These are phyloP conservation scores for Venustoraphidia nigricollis DNA, from an alignment of 2,888 invertebrate species.

Conservation along the genomic window DNA sequence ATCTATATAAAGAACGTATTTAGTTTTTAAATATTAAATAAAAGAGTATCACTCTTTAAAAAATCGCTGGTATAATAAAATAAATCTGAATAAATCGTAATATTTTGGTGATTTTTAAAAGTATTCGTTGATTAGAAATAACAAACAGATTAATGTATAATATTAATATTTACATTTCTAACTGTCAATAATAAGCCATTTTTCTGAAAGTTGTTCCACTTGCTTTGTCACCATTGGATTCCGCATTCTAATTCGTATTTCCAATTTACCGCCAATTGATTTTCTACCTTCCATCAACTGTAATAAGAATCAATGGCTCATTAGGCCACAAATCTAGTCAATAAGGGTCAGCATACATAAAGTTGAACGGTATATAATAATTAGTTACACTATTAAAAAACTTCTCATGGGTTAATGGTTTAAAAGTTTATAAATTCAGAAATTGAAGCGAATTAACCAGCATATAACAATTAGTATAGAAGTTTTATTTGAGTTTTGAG, in stretches of 20 bases:
- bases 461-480: no score
- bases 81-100: not conserved
- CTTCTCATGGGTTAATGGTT: no score
- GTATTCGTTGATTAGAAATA: not conserved
- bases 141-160: not conserved
- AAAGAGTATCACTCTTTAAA: not conserved
- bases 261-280: constrained; percentile 76
- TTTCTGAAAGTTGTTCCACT: constrained; percentile 74
- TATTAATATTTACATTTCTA: constrained; percentile 17
- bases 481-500: no score
- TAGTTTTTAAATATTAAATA: no score
- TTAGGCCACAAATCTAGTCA: no score
- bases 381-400: no score
- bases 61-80: not conserved
- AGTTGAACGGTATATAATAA: no score
- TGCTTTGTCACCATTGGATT: constrained; percentile 82
- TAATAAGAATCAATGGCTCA: constrained; percentile 14
- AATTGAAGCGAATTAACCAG: no score
- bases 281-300: constrained; percentile 85
- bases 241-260: constrained; percentile 72
- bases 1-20: no score
- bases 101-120: not conserved
- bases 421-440: no score
- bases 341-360: no score
- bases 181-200: constrained; percentile 79